A percentile compares a stretch with the other conserved stretches of the same genome.
These are phyloP conservation scores for Stratiolaelaps scimitus DNA, from an alignment of 1,140 invertebrate genomes.

Conservation along the genomic window DNA sequence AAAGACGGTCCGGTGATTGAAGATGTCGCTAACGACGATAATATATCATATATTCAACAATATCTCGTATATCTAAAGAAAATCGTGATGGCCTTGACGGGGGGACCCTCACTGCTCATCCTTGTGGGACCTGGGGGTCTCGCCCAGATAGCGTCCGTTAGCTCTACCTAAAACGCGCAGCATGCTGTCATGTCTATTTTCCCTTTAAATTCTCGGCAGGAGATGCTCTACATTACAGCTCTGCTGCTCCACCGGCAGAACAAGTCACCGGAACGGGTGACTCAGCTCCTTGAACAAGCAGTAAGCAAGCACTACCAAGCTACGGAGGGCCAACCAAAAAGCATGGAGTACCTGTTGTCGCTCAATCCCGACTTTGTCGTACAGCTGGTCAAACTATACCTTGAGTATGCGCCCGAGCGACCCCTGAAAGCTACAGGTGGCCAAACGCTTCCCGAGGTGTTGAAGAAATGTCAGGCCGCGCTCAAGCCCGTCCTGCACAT, in stretches of 20 bases:
- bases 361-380: conserved; percentile 76
- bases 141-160: no score
- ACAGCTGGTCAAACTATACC: conserved; percentile 60
- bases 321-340: conserved; percentile 10
- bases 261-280: conserved; percentile 11
- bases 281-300: conserved; percentile 21
- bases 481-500: conserved; percentile 59
- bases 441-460: conserved; percentile 42
- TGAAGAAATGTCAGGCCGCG: conserved; percentile 51
- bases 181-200: no score
- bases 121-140: no score
- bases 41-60: no score
- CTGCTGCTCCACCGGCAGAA: neutral
- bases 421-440: conserved; percentile 43
- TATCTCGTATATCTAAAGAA: no score
- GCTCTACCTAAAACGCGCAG: no score
- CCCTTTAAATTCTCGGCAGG: neutral
- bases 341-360: conserved; percentile 53
- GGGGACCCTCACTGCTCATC: no score
- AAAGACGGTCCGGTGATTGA: no score
- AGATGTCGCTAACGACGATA: no score
- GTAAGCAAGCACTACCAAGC: conserved; percentile 21
- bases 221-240: conserved; percentile 20
- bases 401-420: conserved; percentile 56
- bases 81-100: no score